Evolutionary conservation across 2,113 vertebrate species (phyloP).

Genomic region (Sapayoa aenigma): DNA sequence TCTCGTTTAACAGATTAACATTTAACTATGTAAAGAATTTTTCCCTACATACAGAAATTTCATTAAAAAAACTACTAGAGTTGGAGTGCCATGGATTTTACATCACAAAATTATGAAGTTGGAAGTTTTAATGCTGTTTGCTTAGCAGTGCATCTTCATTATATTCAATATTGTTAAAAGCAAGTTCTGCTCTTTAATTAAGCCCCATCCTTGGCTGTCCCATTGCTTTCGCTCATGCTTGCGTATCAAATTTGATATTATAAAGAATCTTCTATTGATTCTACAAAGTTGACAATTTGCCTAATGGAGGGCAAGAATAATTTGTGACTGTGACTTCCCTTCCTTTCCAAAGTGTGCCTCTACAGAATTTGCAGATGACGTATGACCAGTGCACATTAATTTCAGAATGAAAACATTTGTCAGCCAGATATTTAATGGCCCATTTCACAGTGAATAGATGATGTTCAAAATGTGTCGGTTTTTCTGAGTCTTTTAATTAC

Average conservation of each 20-base stretch:
- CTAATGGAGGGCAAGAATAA: conserved; percentile 61
- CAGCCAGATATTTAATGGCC: conserved; percentile 31
- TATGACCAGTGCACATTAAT: neutral
- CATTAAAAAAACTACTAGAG: neutral
- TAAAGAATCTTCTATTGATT: conserved; percentile 41
- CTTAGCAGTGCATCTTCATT: neutral
- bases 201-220: neutral
- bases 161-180: neutral
- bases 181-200: conserved; percentile 33
- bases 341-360: conserved; percentile 26
- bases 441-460: neutral
- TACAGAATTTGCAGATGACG: conserved; percentile 32
- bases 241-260: conserved; percentile 21
- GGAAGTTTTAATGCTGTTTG: neutral
- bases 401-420: conserved; percentile 35
- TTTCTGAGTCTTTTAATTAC: conserved; percentile 39
- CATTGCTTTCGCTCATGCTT: conserved; percentile 27
- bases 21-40: neutral
- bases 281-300: conserved; percentile 43
- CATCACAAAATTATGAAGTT: neutral
- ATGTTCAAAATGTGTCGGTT: neutral
- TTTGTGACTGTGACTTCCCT: conserved; percentile 12
- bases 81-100: neutral
- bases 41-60: neutral
- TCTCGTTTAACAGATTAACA: neutral